phyloP scores from a whole-genome alignment of 2,113 vertebrate species.

The Dunckerocampus dactyliophorus region DNA sequence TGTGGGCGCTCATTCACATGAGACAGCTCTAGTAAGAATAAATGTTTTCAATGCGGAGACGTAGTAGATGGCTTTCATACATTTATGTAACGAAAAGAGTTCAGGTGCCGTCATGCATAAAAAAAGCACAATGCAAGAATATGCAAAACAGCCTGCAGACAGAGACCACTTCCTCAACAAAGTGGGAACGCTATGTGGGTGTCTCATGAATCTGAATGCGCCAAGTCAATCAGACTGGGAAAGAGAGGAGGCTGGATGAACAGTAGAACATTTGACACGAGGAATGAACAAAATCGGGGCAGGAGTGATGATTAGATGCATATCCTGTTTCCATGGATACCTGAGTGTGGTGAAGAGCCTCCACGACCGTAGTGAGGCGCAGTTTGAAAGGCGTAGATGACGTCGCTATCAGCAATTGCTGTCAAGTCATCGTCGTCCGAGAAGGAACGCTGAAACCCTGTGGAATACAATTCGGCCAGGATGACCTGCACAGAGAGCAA shows the following conservation, averaged over 20 bases:
- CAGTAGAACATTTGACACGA: constrained; percentile 9
- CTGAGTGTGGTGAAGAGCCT: constrained; percentile 64
- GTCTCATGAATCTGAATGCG: constrained; percentile 1
- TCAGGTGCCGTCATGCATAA: constrained; percentile 22
- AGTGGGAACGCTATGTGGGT: constrained; percentile 3
- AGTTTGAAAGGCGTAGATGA: constrained; percentile 85
- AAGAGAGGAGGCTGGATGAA: background rate
- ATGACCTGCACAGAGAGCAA: constrained; percentile 74
- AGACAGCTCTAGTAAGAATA: background rate
- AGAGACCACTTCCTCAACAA: background rate
- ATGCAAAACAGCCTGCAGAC: constrained; percentile 8
- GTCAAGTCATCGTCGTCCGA: constrained; percentile 83
- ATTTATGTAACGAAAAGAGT: constrained; percentile 10
- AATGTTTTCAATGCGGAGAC: constrained; percentile 5
- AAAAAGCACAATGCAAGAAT: constrained; percentile 14
- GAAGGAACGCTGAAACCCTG: constrained; percentile 85
- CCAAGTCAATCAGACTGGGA: constrained; percentile 8
- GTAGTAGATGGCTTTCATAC: constrained; percentile 6
- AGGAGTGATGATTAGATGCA: constrained; percentile 1
- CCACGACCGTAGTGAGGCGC: constrained; percentile 60
- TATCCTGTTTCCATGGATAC: constrained; percentile 59
- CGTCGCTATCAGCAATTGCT: constrained; percentile 75
- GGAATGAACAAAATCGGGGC: background rate
- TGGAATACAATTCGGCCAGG: constrained; percentile 81
- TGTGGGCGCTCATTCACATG: constrained; percentile 3